phyloP scores from a whole-genome alignment of 2,797 vertebrate genomes.

The Lemur catta region DNA sequence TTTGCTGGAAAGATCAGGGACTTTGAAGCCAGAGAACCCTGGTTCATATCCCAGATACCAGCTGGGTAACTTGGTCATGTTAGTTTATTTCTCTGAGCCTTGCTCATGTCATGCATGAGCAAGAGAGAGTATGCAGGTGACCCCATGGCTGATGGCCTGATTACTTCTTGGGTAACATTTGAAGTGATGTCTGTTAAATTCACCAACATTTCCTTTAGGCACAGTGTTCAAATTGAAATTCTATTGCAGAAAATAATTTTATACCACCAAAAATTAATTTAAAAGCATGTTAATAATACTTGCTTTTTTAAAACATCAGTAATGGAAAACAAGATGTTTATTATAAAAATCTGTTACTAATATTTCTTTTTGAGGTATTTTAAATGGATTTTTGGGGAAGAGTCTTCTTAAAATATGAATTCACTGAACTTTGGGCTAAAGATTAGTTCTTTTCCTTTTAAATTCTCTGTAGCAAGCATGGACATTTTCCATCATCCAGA shows the following conservation, averaged over 20 bases:
- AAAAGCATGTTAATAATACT: not conserved
- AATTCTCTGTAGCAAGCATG: not conserved
- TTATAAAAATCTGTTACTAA: not conserved
- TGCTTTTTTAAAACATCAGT: not conserved
- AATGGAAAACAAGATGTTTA: not conserved
- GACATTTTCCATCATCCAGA: not conserved
- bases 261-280: not conserved
- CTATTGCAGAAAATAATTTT: slow-evolving; percentile 23
- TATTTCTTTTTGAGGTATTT: slow-evolving; percentile 37
- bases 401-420: slow-evolving; percentile 25
- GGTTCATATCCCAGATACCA: not conserved
- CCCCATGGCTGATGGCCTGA: not conserved
- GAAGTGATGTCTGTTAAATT: slow-evolving; percentile 16
- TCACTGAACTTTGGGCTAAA: not conserved
- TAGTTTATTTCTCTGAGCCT: not conserved
- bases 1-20: not conserved
- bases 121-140: not conserved
- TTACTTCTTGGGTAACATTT: slow-evolving; percentile 10
- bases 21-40: not conserved
- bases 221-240: not conserved
- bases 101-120: not conserved
- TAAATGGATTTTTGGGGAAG: not conserved
- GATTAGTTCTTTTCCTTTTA: not conserved
- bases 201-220: not conserved
- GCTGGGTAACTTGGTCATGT: not conserved